Conservation (phyloP, 2,113 vertebrate species). For the Takifugu bimaculatus region DNA sequence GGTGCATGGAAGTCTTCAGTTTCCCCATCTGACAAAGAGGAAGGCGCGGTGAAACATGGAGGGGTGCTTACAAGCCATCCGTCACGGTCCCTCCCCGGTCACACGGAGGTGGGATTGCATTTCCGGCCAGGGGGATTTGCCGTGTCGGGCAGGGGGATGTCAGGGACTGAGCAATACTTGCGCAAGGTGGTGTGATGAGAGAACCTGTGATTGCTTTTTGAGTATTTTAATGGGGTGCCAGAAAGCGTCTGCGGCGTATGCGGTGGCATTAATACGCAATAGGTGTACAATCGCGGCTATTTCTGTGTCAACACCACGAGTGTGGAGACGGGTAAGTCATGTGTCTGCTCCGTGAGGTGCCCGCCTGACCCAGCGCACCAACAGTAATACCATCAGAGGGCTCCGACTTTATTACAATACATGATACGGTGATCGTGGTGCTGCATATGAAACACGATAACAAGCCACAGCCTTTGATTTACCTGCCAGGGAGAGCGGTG, state of each 20-base stretch:
- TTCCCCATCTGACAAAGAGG: slow-evolving; percentile 53
- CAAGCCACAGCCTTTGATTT: slow-evolving; percentile 60
- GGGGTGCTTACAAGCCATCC: slow-evolving; percentile 62
- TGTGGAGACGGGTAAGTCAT: slow-evolving; percentile 44
- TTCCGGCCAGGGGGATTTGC: slow-evolving; percentile 49
- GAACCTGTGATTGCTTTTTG: slow-evolving; percentile 29
- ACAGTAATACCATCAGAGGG: slow-evolving; percentile 51
- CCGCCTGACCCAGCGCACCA: slow-evolving; percentile 41
- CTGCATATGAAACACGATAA: slow-evolving; percentile 66
- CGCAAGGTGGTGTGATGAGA: slow-evolving; percentile 30
- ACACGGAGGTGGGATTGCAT: slow-evolving; percentile 55
- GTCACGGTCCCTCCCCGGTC: slow-evolving; percentile 48
- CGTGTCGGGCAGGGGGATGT: slow-evolving; percentile 11
- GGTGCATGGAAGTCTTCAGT: slow-evolving; percentile 60
- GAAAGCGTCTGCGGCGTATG: neutral
- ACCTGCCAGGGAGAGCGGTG: slow-evolving; percentile 31
- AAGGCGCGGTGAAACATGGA: slow-evolving; percentile 59
- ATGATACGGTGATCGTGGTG: slow-evolving; percentile 48
- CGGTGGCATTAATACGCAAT: neutral
- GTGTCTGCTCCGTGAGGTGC: slow-evolving; percentile 12
- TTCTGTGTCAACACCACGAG: slow-evolving; percentile 18
- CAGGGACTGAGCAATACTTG: slow-evolving; percentile 38
- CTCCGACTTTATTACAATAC: slow-evolving; percentile 57
- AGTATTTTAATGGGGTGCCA: neutral
- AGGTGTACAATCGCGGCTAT: neutral